These are phyloP conservation scores for Trichonephila clavata DNA, from an alignment of 1,140 invertebrate genomes.

Conservation along the genomic window DNA sequence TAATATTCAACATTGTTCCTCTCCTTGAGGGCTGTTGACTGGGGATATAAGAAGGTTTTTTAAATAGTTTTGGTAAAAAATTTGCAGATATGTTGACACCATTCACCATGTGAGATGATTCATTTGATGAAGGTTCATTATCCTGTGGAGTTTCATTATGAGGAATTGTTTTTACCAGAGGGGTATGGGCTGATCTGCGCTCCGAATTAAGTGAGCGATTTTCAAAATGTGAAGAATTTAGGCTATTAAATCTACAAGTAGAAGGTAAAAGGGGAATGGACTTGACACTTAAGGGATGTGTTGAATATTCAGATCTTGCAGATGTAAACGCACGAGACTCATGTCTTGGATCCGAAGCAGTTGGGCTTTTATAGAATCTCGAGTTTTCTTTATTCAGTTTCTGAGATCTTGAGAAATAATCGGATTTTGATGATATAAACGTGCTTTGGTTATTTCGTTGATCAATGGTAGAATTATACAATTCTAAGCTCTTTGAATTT, in stretches of 20 bases:
- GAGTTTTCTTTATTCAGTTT: neutral
- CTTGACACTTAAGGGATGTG: neutral
- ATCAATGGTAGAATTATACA: neutral
- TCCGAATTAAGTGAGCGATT: neutral
- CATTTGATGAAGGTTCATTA: neutral
- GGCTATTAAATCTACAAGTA: neutral
- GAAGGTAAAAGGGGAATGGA: no score
- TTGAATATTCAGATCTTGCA: neutral
- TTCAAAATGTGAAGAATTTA: neutral
- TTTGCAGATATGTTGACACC: neutral
- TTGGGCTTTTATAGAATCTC: neutral
- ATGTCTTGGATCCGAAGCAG: neutral
- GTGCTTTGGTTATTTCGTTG: no score
- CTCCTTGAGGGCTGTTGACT: neutral
- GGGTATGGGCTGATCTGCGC: slow-evolving; percentile 17
- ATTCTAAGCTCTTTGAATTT: neutral
- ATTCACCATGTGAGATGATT: neutral
- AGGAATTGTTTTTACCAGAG: neutral
- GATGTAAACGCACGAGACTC: neutral
- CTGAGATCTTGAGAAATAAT: no score
- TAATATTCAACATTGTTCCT: neutral
- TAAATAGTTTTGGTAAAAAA: neutral
- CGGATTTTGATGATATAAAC: no score
- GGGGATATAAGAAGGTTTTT: neutral
- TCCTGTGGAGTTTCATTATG: neutral